These are phyloP conservation scores for Syrrhaptes paradoxus DNA, from an alignment of 2,113 vertebrate species.

Conservation along the genomic window DNA sequence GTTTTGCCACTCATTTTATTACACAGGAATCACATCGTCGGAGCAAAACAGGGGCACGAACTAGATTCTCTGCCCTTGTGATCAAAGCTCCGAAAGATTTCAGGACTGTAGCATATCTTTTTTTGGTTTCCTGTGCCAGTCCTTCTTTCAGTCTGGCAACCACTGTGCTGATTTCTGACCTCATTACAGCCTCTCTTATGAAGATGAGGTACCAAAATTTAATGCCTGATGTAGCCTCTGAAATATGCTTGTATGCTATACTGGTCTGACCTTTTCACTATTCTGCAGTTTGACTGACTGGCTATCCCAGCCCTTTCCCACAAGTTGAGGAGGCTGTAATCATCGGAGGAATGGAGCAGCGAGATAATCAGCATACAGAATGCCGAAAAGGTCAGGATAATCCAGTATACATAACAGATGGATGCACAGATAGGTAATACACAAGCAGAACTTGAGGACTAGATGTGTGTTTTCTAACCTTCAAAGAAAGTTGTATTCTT, in stretches of 20 bases:
- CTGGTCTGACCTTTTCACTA: constrained; percentile 55
- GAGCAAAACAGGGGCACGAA: neutral
- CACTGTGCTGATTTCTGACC: neutral
- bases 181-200: neutral
- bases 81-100: neutral
- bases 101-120: neutral
- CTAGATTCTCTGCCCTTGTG: neutral
- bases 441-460: neutral
- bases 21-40: neutral
- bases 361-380: constrained; percentile 18
- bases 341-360: neutral
- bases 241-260: neutral
- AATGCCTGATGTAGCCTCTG: neutral
- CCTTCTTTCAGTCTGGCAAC: neutral
- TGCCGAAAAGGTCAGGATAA: constrained; percentile 41
- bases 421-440: neutral
- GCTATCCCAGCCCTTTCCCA: neutral
- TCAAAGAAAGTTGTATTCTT: neutral
- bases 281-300: constrained; percentile 19
- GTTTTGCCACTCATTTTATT: neutral
- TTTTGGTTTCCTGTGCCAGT: neutral
- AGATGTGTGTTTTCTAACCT: neutral
- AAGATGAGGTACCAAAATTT: neutral
- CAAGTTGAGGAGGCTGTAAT: neutral
- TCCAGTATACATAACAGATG: neutral